Evolutionary conservation across 2,888 invertebrate genomes (phyloP).

Genomic region (Brachynemurus nebulosus): DNA sequence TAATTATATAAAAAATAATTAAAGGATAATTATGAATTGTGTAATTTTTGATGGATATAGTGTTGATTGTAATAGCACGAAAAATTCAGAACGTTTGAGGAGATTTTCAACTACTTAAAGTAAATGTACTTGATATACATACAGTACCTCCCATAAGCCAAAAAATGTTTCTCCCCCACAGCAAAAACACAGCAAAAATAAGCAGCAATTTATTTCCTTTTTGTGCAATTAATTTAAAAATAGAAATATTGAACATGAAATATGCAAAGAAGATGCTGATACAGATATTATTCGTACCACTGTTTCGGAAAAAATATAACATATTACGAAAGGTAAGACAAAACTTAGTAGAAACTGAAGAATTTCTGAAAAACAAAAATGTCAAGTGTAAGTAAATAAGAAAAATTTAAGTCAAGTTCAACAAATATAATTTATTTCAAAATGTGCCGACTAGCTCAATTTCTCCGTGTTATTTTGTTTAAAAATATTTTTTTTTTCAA

Average conservation of each 20-base stretch:
- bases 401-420: too few relatives aligned
- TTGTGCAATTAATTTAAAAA: constrained; percentile 10
- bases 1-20: constrained; percentile 18
- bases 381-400: too few relatives aligned
- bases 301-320: too few relatives aligned
- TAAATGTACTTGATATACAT: constrained; percentile 15
- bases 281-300: background rate
- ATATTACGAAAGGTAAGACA: too few relatives aligned
- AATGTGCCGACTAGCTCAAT: too few relatives aligned
- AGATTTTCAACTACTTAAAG: constrained; percentile 13
- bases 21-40: constrained; percentile 13
- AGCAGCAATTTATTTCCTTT: constrained; percentile 17
- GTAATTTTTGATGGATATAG: constrained; percentile 21
- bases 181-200: too few relatives aligned
- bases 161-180: constrained; percentile 19
- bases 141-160: constrained; percentile 14
- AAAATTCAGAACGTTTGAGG: constrained; percentile 19
- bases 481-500: too few relatives aligned
- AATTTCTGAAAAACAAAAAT: too few relatives aligned
- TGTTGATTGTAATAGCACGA: constrained; percentile 16
- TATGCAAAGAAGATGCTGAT: constrained; percentile 19
- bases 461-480: too few relatives aligned
- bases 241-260: constrained; percentile 8
- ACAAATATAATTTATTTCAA: too few relatives aligned
- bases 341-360: too few relatives aligned